These are phyloP conservation scores for Lacanobia oleracea DNA, from an alignment of 2,888 invertebrate species.

Conservation along the genomic window DNA sequence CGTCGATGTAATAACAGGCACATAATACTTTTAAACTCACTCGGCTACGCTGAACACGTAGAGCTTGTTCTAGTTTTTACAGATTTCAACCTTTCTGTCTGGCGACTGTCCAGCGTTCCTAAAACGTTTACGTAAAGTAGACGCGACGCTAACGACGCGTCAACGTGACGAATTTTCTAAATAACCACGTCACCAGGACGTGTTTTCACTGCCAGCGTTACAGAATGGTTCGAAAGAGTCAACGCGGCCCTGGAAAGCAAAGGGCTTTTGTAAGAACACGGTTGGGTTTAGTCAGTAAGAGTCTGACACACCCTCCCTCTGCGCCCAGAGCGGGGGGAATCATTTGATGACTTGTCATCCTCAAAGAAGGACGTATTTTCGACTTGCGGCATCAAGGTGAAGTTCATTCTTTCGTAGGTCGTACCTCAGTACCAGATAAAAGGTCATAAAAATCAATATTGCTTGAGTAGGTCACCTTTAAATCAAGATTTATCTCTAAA, in stretches of 20 bases:
- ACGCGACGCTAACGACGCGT: no score
- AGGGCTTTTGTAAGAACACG: no score
- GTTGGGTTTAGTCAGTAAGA: no score
- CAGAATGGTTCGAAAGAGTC: no score
- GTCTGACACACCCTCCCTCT: no score
- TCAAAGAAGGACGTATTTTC: no score
- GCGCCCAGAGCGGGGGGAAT: no score
- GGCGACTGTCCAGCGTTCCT: neutral
- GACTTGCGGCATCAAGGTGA: no score
- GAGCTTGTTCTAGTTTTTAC: neutral
- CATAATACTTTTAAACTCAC: neutral
- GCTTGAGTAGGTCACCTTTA: neutral
- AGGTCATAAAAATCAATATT: neutral
- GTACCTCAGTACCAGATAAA: neutral
- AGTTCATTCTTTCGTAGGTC: neutral
- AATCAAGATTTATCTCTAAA: neutral
- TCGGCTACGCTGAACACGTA: neutral
- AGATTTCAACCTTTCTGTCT: neutral
- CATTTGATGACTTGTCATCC: no score
- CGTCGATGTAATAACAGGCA: neutral
- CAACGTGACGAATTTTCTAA: neutral
- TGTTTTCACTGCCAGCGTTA: no score
- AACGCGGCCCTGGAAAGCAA: no score
- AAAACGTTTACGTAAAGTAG: neutral
- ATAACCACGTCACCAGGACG: neutral